These are phyloP conservation scores for Strigamia crassipes DNA, from an alignment of 2,888 invertebrate species.

Conservation along the genomic window DNA sequence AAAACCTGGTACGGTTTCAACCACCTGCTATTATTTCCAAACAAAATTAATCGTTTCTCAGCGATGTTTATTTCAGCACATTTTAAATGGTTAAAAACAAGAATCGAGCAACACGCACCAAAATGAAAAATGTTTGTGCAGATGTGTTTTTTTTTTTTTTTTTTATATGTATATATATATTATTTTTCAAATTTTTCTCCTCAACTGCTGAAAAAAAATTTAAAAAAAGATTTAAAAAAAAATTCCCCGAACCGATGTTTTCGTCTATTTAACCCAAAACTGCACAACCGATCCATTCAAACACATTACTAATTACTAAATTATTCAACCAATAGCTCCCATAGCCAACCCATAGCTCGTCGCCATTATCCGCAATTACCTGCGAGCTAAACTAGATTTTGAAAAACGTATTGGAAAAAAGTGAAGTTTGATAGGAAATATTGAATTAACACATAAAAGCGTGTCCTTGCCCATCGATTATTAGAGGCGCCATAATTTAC, in stretches of 20 bases:
- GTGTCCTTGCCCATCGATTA: conserved; percentile 35
- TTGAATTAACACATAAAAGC: conserved; percentile 25
- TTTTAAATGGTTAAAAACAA: background rate
- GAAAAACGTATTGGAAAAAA: background rate
- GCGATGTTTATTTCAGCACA: background rate
- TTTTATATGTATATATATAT: no score
- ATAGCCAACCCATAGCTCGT: background rate
- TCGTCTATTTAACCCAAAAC: background rate
- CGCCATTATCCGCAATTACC: no score
- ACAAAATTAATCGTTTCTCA: background rate
- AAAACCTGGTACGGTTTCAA: background rate
- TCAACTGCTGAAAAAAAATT: background rate
- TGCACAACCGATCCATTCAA: background rate
- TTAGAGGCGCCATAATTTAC: conserved; percentile 36
- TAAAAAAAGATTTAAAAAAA: background rate
- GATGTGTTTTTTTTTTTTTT: background rate
- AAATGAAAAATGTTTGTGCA: background rate
- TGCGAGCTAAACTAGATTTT: no score
- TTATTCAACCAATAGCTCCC: background rate
- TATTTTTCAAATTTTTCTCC: background rate
- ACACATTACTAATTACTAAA: background rate
- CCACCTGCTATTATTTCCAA: conserved; percentile 5
- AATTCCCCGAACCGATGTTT: background rate
- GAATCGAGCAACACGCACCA: background rate
- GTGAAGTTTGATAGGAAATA: background rate